These are phyloP conservation scores for Drosophila melanica DNA, from an alignment of 1,140 invertebrate species.

Conservation along the genomic window DNA sequence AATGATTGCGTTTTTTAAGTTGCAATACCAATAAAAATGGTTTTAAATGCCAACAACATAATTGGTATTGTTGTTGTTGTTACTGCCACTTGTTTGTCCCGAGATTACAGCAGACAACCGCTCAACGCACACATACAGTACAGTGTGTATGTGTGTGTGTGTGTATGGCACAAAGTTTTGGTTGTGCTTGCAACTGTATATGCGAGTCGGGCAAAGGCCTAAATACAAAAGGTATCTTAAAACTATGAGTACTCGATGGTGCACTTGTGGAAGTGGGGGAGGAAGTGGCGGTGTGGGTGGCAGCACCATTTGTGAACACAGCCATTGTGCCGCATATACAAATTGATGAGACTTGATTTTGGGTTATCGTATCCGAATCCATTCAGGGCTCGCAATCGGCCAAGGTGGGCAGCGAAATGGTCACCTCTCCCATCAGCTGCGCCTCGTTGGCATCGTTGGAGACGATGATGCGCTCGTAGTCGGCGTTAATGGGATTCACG, in stretches of 20 bases:
- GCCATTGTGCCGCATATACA: constrained; percentile 20
- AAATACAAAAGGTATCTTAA: constrained; percentile 7
- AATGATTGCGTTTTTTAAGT: too few species aligned
- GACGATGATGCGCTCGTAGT: constrained; percentile 69
- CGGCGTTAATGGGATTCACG: constrained; percentile 58
- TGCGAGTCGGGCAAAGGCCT: not conserved
- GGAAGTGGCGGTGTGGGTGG: not conserved
- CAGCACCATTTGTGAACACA: constrained; percentile 19
- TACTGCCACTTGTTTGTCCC: too few species aligned
- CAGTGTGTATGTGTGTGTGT: not conserved
- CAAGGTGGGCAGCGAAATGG: constrained; percentile 72
- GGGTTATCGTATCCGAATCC: not conserved
- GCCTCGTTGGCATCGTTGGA: constrained; percentile 72
- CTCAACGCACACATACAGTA: too few species aligned
- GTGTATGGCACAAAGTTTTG: not conserved
- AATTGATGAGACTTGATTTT: not conserved
- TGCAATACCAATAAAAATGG: too few species aligned
- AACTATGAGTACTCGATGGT: constrained; percentile 36
- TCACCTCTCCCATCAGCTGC: constrained; percentile 65
- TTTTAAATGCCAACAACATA: too few species aligned
- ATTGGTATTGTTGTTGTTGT: too few species aligned
- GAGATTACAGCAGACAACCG: too few species aligned
- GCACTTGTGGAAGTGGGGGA: constrained; percentile 9
- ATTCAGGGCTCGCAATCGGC: constrained; percentile 10
- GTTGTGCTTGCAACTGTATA: not conserved